Percentiles rank a stretch among this genome's conserved stretches.
phyloP scores from a whole-genome alignment of 2,797 vertebrate species.

The Tapera naevia region DNA sequence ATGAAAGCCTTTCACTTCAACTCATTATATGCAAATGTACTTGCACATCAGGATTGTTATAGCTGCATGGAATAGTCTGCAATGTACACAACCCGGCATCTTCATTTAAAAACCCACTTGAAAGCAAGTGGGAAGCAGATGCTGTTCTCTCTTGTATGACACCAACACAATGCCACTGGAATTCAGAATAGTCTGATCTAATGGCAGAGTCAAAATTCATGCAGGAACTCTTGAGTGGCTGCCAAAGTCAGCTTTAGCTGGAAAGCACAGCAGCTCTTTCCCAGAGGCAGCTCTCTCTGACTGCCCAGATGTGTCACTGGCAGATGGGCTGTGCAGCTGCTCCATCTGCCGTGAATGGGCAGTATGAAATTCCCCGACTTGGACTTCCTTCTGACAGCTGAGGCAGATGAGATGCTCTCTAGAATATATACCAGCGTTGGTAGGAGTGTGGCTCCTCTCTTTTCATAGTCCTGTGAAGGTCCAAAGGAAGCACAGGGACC shows the following conservation, averaged over 20 bases:
- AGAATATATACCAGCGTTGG: neutral
- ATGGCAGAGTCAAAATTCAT: neutral
- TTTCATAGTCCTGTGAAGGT: neutral
- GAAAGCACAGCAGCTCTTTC: neutral
- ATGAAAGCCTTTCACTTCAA: neutral
- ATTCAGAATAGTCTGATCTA: neutral
- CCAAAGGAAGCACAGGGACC: neutral
- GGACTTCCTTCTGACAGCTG: neutral
- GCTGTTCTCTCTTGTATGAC: neutral
- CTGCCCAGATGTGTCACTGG: neutral
- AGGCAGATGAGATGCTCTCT: neutral
- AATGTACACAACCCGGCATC: neutral
- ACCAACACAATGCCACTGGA: neutral
- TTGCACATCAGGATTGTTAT: neutral
- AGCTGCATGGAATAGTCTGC: neutral
- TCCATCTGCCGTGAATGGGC: neutral
- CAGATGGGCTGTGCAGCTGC: neutral
- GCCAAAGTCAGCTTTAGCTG: constrained; percentile 16
- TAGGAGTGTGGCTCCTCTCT: neutral
- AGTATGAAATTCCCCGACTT: neutral
- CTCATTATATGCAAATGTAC: neutral
- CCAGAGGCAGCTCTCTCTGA: neutral
- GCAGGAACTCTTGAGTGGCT: neutral
- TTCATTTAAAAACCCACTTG: neutral
- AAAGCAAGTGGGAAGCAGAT: neutral